These are phyloP conservation scores for Cheirogaleus medius DNA, from an alignment of 2,113 vertebrate species.

Conservation along the genomic window DNA sequence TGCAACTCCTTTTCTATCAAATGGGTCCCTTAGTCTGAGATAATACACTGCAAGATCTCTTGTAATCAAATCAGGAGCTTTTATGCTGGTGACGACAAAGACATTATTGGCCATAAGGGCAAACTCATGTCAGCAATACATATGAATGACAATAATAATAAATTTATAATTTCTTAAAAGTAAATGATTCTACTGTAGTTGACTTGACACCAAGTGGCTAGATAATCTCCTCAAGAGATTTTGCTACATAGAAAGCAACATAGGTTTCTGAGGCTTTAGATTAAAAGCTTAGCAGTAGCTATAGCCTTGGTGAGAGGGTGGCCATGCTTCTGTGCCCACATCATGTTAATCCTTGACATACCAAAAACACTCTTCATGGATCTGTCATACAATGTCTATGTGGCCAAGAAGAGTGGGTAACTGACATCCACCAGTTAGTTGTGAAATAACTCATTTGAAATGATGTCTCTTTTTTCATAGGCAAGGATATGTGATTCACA, in stretches of 20 bases:
- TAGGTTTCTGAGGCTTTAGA: background rate
- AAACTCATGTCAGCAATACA: background rate
- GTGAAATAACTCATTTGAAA: background rate
- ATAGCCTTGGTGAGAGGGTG: background rate
- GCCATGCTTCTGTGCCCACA: background rate
- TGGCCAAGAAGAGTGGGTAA: background rate
- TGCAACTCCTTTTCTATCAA: background rate
- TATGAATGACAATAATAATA: background rate
- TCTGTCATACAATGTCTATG: background rate
- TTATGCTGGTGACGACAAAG: background rate
- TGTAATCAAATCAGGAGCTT: background rate
- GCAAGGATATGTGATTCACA: background rate
- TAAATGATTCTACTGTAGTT: background rate
- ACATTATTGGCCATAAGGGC: background rate
- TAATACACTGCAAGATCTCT: background rate
- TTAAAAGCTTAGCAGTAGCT: background rate
- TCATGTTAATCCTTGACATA: background rate
- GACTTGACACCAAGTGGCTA: background rate
- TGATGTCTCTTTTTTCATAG: background rate
- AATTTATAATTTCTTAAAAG: background rate
- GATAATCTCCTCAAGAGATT: background rate
- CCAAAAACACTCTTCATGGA: background rate
- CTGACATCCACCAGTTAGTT: background rate
- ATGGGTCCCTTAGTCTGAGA: background rate
- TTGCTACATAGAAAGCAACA: background rate